Evolutionary conservation across 2,888 invertebrate species (phyloP), one percentile per base, ranked within the genome.

Genomic region (Anticlea derivata): DNA sequence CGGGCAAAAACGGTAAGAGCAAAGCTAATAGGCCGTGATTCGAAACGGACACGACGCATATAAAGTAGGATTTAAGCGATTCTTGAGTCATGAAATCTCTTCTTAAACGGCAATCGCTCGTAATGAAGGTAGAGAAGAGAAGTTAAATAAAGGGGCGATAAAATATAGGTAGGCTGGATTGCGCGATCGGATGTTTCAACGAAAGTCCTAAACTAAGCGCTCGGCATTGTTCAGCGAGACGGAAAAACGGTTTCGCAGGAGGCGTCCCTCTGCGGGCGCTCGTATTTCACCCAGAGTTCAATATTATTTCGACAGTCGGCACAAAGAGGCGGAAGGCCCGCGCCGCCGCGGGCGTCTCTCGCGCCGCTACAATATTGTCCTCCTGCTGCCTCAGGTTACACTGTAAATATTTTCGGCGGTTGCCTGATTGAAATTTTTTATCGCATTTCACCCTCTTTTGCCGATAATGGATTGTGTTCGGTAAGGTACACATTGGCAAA

Each of bases 351-450:
- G 83, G 86, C 83, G 69, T 69, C 73, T 70, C 75, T 78, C 78
- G 78, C 79, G 77, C 78, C 84, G 80, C 79, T 78, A 72, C 88
- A 87, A 90, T 89, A 90, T 88, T 89, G 87, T 88, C 85, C 83
- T 82, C 83, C 75, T 64, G 70, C 71, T 75, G 86, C 86, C 86
- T 88, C 83, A 78, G 86, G 86, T 86, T 88, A 88, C 85, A 83
- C 79, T 81, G 87, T 87, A 87, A 84, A 89, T 87, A 89, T 88
- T 88, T 86, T 87, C 81, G 86, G 83, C 73, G 80, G 84, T 78
- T 77, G 81, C 78, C 80, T 88, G 88, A 89, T 90, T 89, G 89
- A 89, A 89, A 84, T 73, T 53, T 87, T 85, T 86, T 89, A 87
- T 87, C 85, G 80, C 83, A 86, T 88, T 84, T 84, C 77, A 74